A percentile compares a stretch with the other conserved stretches of the same genome.
phyloP scores from a whole-genome alignment of 2,888 invertebrate species.

The Hyppa rectilinea region DNA sequence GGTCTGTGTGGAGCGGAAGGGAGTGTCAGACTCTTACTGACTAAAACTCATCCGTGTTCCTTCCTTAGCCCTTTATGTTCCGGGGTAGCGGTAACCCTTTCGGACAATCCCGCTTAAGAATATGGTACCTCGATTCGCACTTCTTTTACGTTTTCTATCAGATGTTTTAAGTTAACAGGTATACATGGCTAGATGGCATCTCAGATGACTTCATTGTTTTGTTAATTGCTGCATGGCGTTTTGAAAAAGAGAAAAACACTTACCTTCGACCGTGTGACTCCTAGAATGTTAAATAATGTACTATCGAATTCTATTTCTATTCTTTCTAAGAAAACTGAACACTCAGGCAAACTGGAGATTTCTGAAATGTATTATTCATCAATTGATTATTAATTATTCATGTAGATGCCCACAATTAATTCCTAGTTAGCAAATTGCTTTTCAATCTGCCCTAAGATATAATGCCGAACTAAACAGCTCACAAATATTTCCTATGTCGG shows the following conservation, averaged over 20 bases:
- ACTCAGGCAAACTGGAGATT: background rate
- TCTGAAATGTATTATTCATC: background rate
- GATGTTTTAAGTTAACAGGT: background rate
- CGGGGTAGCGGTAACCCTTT: no score
- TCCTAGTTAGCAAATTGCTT: background rate
- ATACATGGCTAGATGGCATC: background rate
- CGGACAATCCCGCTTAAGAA: no score
- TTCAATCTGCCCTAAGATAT: background rate
- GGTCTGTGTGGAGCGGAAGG: no score
- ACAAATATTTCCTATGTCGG: background rate
- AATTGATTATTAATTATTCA: background rate
- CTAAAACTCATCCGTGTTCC: no score
- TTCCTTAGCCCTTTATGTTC: no score
- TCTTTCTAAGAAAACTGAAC: no score
- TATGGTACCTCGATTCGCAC: no score
- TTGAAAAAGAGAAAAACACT: background rate
- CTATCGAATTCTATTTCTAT: no score
- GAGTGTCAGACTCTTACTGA: no score
- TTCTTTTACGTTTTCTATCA: slow-evolving; percentile 31
- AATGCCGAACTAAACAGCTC: background rate
- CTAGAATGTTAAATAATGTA: no score
- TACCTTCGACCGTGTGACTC: background rate
- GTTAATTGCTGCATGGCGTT: background rate
- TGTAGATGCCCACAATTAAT: no score
- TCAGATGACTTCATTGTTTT: background rate